Conservation (phyloP, 2,113 vertebrate genomes). For the Forbesichthys agassizii region DNA sequence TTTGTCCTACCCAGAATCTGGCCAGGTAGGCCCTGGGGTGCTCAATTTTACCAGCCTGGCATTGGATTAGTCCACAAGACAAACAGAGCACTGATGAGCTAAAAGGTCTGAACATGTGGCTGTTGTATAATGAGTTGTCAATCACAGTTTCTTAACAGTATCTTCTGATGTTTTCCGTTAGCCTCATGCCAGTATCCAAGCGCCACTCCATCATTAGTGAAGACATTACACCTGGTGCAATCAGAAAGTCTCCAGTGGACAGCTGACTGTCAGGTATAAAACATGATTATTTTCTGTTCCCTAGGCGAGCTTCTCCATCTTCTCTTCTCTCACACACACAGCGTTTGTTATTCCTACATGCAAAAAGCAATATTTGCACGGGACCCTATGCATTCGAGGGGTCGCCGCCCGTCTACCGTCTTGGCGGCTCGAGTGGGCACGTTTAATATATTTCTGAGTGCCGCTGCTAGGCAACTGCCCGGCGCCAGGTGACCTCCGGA, state of each 20-base stretch:
- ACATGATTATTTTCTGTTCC: slow-evolving; percentile 37
- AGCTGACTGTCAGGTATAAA: slow-evolving; percentile 25
- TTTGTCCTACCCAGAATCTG: no score
- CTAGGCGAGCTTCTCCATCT: slow-evolving; percentile 56
- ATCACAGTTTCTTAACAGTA: no score
- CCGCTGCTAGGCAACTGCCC: slow-evolving; percentile 79
- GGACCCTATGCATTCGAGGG: slow-evolving; percentile 69
- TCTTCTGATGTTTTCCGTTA: no score
- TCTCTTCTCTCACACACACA: slow-evolving; percentile 49
- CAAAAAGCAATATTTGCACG: slow-evolving; percentile 77
- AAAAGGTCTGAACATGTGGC: no score
- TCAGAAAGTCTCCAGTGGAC: not conserved
- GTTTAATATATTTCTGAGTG: slow-evolving; percentile 75
- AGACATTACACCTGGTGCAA: not conserved
- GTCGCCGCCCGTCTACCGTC: slow-evolving; percentile 62
- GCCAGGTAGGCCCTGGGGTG: no score
- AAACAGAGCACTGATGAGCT: no score
- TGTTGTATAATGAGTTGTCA: no score
- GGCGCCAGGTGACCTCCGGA: slow-evolving; percentile 71
- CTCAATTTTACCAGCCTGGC: no score
- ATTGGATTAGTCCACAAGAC: not conserved
- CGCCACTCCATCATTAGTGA: no score
- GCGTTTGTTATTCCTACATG: slow-evolving; percentile 75
- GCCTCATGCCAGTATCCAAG: no score
- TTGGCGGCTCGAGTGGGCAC: slow-evolving; percentile 66